Evolutionary conservation across 1,140 invertebrate species (phyloP).

Genomic region (Hyphantria cunea): DNA sequence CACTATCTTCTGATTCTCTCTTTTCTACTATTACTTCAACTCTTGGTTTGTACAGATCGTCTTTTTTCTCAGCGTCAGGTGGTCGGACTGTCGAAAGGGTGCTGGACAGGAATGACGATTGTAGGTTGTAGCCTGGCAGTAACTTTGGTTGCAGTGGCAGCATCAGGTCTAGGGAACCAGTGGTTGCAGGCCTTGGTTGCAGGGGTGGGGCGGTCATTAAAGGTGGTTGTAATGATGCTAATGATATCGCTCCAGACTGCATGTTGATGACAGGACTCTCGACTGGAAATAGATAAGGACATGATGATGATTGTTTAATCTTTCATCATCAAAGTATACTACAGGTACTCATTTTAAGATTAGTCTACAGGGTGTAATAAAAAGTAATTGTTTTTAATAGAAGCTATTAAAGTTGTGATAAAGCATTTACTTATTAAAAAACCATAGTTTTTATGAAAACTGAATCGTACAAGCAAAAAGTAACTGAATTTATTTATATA

Average conservation of each 20-base stretch:
- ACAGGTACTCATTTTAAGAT: too few relatives aligned
- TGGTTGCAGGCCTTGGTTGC: conserved; percentile 86
- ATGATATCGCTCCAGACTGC: conserved; percentile 72
- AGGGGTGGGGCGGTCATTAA: conserved; percentile 80
- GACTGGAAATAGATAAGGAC: conserved; percentile 57
- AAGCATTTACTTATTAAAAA: too few relatives aligned
- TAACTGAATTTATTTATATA: too few relatives aligned
- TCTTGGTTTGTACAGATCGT: conserved; percentile 58
- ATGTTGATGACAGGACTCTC: conserved; percentile 77
- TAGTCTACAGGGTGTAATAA: too few relatives aligned
- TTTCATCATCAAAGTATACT: background rate
- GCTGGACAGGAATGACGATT: conserved; percentile 70
- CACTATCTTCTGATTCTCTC: conserved; percentile 51
- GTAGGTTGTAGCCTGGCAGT: conserved; percentile 78
- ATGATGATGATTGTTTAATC: conserved; percentile 1
- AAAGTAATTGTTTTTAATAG: too few relatives aligned
- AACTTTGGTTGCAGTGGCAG: conserved; percentile 85
- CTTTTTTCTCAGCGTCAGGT: conserved; percentile 57
- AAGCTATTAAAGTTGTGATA: too few relatives aligned
- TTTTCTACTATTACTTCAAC: conserved; percentile 69
- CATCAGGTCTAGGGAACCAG: conserved; percentile 84
- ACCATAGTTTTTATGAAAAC: too few relatives aligned
- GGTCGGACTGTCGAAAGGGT: conserved; percentile 75
- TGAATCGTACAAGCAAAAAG: too few relatives aligned
- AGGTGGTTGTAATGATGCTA: conserved; percentile 77